Conservation (phyloP, 1,140 invertebrate species). For the Argopecten irradians region DNA sequence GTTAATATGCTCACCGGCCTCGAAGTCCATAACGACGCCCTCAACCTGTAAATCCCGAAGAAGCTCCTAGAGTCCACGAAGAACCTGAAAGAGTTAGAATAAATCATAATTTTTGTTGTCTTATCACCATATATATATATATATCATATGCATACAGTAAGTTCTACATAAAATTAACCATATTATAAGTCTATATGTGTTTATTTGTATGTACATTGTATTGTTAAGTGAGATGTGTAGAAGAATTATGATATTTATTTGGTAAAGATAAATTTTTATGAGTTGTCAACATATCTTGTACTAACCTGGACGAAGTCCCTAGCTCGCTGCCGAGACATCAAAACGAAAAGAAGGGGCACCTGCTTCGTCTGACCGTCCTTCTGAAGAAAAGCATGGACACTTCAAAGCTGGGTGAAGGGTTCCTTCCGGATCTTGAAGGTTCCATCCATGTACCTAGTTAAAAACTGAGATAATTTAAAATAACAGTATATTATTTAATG, state of each 20-base stretch:
- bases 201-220: not conserved
- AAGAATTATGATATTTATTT: not conserved
- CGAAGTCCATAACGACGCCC: no score
- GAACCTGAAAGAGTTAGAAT: no score
- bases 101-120: no score
- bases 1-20: no score
- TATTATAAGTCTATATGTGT: not conserved
- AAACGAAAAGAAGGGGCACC: conserved; percentile 33
- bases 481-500: no score
- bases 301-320: conserved; percentile 33
- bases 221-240: not conserved
- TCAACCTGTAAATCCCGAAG: no score
- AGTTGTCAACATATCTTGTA: not conserved
- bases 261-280: not conserved
- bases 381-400: conserved; percentile 40
- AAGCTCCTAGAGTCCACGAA: no score
- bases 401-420: conserved; percentile 36
- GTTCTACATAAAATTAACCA: not conserved
- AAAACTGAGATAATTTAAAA: no score
- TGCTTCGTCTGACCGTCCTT: conserved; percentile 39
- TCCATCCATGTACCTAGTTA: conserved; percentile 28
- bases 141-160: no score
- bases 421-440: conserved; percentile 39
- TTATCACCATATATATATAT: no score
- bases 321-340: conserved; percentile 39